Evolutionary conservation across 2,888 invertebrate species (phyloP).

Genomic region (Pardosa pseudoannulata): DNA sequence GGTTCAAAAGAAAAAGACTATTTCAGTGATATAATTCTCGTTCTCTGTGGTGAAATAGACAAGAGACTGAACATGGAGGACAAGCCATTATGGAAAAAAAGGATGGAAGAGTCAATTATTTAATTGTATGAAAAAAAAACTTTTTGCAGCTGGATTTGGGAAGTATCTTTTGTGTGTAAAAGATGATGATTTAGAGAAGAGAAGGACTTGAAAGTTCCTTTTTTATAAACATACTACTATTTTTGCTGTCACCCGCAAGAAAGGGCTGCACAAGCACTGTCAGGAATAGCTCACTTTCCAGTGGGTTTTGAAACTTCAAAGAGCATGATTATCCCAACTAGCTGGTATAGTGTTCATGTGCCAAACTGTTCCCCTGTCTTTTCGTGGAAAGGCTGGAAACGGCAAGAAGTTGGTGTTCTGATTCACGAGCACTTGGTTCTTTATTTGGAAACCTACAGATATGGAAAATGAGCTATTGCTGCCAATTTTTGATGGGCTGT

Average conservation of each 20-base stretch:
- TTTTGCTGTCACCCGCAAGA: constrained; percentile 14
- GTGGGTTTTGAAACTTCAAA: constrained; percentile 42
- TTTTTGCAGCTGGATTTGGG: neutral
- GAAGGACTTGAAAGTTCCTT: constrained; percentile 17
- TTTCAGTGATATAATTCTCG: constrained; percentile 13
- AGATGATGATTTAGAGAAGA: neutral
- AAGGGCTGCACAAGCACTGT: constrained; percentile 24
- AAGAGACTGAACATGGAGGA: neutral
- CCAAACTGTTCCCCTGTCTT: constrained; percentile 54
- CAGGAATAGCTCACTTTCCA: constrained; percentile 71
- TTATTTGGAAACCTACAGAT: constrained; percentile 32
- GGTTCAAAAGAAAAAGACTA: neutral
- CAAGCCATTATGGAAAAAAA: neutral
- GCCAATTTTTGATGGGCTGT: constrained; percentile 40
- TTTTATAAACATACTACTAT: neutral
- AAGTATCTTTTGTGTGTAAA: neutral
- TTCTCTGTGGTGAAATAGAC: neutral
- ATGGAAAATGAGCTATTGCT: constrained; percentile 70
- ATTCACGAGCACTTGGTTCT: constrained; percentile 28
- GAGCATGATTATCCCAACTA: constrained; percentile 48
- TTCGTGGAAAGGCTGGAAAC: constrained; percentile 1
- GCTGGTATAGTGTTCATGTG: constrained; percentile 72
- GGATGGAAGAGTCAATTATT: too few relatives aligned
- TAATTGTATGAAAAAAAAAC: too few relatives aligned
- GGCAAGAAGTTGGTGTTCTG: constrained; percentile 46